Percentiles rank a stretch among this genome's conserved stretches.
These are phyloP conservation scores for Chromobotia macracanthus DNA, from an alignment of 2,797 vertebrate species.

Conservation along the genomic window DNA sequence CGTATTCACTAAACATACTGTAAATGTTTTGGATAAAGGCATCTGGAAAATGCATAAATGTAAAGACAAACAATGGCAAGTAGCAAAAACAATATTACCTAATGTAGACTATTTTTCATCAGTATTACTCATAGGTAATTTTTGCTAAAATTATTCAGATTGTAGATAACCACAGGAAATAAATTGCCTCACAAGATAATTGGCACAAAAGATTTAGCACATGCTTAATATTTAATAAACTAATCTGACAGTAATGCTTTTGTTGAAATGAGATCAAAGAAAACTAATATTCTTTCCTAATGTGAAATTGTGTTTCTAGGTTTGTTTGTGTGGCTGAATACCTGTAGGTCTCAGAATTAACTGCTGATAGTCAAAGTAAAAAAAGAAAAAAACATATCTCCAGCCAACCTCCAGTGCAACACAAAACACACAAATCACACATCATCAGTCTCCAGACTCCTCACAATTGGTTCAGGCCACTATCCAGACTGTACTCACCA, in stretches of 20 bases:
- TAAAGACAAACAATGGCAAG: no score
- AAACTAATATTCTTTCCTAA: constrained; percentile 9
- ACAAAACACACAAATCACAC: neutral
- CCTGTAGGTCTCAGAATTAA: constrained; percentile 6
- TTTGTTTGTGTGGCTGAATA: constrained; percentile 29
- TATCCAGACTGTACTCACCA: constrained; percentile 27
- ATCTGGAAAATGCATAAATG: no score
- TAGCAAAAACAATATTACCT: neutral
- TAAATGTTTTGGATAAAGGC: no score
- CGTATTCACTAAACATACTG: no score
- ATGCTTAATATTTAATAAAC: neutral
- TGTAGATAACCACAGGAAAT: no score
- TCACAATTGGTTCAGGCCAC: constrained; percentile 29
- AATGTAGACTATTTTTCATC: no score
- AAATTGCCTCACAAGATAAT: neutral
- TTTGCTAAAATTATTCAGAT: no score
- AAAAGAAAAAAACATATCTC: neutral
- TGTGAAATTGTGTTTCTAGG: constrained; percentile 16
- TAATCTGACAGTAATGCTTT: neutral
- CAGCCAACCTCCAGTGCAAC: neutral
- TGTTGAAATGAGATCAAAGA: constrained; percentile 25
- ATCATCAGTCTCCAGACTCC: constrained; percentile 26
- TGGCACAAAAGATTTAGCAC: neutral
- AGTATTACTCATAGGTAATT: no score
- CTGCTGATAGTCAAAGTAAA: neutral